Base-by-base conservation (phyloP, 2,113 vertebrate genomes). In the Cathartes aura region DNA sequence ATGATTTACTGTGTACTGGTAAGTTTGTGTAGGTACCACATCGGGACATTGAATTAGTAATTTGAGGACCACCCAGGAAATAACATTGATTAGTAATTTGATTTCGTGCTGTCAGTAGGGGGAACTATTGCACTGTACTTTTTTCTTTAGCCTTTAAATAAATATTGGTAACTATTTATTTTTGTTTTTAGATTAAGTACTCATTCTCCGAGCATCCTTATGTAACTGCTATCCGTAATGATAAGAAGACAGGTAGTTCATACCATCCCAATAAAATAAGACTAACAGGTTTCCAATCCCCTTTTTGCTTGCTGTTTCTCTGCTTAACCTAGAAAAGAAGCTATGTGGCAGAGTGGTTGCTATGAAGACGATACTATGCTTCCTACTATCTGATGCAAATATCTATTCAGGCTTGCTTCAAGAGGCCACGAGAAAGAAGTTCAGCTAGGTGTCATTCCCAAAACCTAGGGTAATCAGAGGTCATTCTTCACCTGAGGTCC, bases 51-150 rank as follows among this genome's bases (percentile, higher is more conserved):
- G 3, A 73, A 30, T 73, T 47, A 40, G 15, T 67, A 48, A 73
- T 78, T 45, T 66, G 38, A 88, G 52, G 78, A 90, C 56, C 64
- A 75, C 45, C 53, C 50, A 58, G 75, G 50, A 89, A 86, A 76
- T 21, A 67, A n/a, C 43, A 38, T 48, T 50, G 83, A 45, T 76
- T 50, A 78, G 16, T 38, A 59, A 64, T 63, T 48, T 60, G 74
- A 43, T 79, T 82, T 73, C 0, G 1, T 90, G 43, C 53, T 64
- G 96, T 96, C 97, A 88, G 95, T 88, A 97, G 97, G 97, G 97
- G 97, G 97, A 96, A 96, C 95, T 93, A 23, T 97, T 97, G 96
- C 92, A 97, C 93, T 87, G 48, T 68, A 62, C 15, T 75, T 87
- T 68, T 62, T 82, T 42, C 50, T 89, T 71, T 38, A 55, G 83